Evolutionary conservation across 2,888 invertebrate genomes (phyloP), one percentile per base, ranked within the genome.

Genomic region (Zootermopsis nevadensis): DNA sequence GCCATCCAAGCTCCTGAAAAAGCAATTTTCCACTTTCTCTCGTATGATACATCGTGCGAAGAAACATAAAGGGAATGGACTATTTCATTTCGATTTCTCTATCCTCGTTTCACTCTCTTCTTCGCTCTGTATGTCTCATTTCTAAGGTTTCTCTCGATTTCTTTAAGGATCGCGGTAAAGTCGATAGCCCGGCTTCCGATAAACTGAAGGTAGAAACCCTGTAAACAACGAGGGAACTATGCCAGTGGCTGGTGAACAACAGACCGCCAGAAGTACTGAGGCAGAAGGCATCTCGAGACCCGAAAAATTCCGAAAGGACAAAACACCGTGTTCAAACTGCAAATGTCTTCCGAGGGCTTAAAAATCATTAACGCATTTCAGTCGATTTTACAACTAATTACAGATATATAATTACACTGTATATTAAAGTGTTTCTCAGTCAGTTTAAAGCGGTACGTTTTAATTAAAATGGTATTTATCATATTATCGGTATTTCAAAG

Each of bases 11-110:
- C 77, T 83, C 67, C 66, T 81, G 83, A 83, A 83, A 83, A 83
- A 83, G 81, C 81, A 83, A 83, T 83, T 83, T 83, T 83, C 81
- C 77, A 67, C 81, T 48, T 76, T 66, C 81, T 72, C 33, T 35
- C 72, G 30, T 81, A 81, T 81, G 83, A 83, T 83, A 77, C 81
- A 81, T 83, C 83, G 83, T 67, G 81, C 67, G 53, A 69, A 55
- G 83, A 77, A 83, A 66, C 33, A 81, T 77, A 77, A 77, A 77
- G 80, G 66, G 42, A n/a, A n/a, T 35, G 38, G 38, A n/a, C 38
- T 74, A 74, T 74, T 38, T n/a, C 74, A 74, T 74, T 74, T 74
- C 74, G 74, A 74, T 74, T 74, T 38, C 74, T 42, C 38, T 35
- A n/a, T 42, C 33, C 38, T 74, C 38, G n/a, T 74, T 38, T 69